A percentile compares a stretch with the other conserved stretches of the same genome.
Conservation (phyloP, 2,888 invertebrate species). For the Plebejus anna region DNA sequence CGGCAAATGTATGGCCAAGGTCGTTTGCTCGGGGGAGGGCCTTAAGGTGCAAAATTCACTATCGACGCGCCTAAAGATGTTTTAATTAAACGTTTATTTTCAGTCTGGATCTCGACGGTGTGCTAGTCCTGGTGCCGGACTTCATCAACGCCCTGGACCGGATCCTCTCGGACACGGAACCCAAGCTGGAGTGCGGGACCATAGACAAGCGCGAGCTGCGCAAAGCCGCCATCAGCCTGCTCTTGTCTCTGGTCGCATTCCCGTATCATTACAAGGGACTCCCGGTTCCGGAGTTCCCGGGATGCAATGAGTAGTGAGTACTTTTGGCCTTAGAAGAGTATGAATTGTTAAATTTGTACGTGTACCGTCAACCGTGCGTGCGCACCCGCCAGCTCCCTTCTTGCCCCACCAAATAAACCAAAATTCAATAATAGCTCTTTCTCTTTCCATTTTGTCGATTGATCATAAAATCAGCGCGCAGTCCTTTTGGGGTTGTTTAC, state of each 20-base stretch:
- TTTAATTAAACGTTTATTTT: constrained; percentile 29
- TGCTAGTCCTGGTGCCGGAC: constrained; percentile 93
- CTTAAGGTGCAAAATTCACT: too few relatives aligned
- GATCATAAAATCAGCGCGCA: too few relatives aligned
- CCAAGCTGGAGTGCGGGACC: constrained; percentile 84
- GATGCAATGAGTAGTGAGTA: constrained; percentile 75
- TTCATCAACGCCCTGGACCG: constrained; percentile 94
- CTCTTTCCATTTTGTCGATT: too few relatives aligned
- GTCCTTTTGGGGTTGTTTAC: too few relatives aligned
- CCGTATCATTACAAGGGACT: constrained; percentile 94
- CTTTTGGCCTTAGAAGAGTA: constrained; percentile 33
- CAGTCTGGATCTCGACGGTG: constrained; percentile 93
- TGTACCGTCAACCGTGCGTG: too few relatives aligned
- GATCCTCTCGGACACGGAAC: constrained; percentile 92
- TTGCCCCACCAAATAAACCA: too few relatives aligned
- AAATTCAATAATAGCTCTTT: too few relatives aligned
- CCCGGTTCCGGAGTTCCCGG: constrained; percentile 85
- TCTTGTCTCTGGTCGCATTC: constrained; percentile 94
- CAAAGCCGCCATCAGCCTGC: constrained; percentile 93
- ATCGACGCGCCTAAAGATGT: background rate
- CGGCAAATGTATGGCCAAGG: too few relatives aligned
- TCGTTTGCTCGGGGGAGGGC: too few relatives aligned
- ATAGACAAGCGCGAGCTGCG: constrained; percentile 89
- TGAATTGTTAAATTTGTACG: background rate
- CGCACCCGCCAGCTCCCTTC: too few relatives aligned